Conservation (phyloP, 2,113 vertebrate species). For the Sakesphorus luctuosus region DNA sequence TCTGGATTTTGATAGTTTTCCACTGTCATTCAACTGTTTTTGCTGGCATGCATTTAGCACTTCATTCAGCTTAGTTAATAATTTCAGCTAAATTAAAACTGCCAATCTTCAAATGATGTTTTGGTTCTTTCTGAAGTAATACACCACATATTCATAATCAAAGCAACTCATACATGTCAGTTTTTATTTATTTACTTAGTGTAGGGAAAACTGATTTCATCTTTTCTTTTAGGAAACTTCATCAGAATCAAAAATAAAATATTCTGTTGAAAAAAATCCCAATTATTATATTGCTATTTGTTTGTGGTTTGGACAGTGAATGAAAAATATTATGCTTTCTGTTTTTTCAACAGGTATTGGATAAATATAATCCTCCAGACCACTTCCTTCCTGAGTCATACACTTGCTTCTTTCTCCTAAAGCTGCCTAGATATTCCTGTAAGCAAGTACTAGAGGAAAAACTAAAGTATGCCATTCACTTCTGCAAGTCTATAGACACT, state of each 20-base stretch:
- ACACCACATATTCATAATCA: neutral
- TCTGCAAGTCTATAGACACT: conserved; percentile 98
- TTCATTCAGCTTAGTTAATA: neutral
- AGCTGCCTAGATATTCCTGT: conserved; percentile 96
- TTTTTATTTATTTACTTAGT: neutral
- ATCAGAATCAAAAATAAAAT: neutral
- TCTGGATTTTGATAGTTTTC: neutral
- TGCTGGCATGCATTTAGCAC: neutral
- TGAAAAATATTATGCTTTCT: neutral
- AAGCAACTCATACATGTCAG: neutral
- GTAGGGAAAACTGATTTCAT: neutral
- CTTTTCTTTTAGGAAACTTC: neutral
- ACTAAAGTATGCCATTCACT: conserved; percentile 98
- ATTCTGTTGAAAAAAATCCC: neutral
- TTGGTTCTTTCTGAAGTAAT: neutral
- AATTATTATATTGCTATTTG: neutral
- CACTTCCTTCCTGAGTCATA: conserved; percentile 99
- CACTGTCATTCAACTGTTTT: neutral
- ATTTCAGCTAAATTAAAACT: neutral
- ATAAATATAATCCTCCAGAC: conserved; percentile 98
- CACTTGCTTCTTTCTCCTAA: conserved; percentile 98
- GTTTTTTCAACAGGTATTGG: conserved; percentile 84
- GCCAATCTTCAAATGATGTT: neutral
- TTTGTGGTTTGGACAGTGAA: neutral
- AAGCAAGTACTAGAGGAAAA: conserved; percentile 97